Conservation (phyloP, 2,888 invertebrate species). For the Chorisops tibialis region DNA sequence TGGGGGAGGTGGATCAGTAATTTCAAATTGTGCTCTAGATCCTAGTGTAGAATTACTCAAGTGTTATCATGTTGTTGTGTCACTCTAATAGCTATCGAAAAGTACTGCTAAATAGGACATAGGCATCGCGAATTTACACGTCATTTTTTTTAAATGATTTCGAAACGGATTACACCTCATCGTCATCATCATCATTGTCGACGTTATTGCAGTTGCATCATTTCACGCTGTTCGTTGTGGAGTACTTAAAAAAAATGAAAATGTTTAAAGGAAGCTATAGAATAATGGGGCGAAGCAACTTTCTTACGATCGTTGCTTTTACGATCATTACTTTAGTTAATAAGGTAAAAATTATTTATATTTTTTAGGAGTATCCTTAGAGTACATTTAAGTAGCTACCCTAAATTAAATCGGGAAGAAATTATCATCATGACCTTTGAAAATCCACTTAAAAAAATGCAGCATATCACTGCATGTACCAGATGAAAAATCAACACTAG, state of each 20-base stretch:
- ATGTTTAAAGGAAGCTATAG: conserved; percentile 29
- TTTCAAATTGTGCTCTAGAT: too few relatives aligned
- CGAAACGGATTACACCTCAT: conserved; percentile 15
- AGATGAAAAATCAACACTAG: too few relatives aligned
- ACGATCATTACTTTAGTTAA: conserved; percentile 26
- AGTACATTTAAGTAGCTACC: too few relatives aligned
- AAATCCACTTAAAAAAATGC: too few relatives aligned
- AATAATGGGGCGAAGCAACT: conserved; percentile 30
- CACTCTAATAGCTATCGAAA: background rate
- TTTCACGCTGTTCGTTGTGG: conserved; percentile 28
- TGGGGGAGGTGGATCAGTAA: too few relatives aligned
- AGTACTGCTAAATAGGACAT: background rate
- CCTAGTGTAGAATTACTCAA: conserved; percentile 3
- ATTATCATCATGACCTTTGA: too few relatives aligned
- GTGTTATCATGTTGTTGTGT: conserved; percentile 15
- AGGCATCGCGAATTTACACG: background rate
- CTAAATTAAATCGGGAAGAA: too few relatives aligned
- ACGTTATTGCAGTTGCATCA: conserved; percentile 3
- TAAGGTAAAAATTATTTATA: conserved; percentile 28
- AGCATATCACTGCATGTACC: too few relatives aligned
- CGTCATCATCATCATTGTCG: background rate
- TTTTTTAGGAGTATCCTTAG: too few relatives aligned
- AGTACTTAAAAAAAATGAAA: conserved; percentile 28
- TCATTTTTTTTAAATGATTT: conserved; percentile 19
- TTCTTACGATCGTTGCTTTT: conserved; percentile 21